These are phyloP conservation scores for Phalanger gymnotis DNA, from an alignment of 2,797 vertebrate genomes.

Conservation along the genomic window DNA sequence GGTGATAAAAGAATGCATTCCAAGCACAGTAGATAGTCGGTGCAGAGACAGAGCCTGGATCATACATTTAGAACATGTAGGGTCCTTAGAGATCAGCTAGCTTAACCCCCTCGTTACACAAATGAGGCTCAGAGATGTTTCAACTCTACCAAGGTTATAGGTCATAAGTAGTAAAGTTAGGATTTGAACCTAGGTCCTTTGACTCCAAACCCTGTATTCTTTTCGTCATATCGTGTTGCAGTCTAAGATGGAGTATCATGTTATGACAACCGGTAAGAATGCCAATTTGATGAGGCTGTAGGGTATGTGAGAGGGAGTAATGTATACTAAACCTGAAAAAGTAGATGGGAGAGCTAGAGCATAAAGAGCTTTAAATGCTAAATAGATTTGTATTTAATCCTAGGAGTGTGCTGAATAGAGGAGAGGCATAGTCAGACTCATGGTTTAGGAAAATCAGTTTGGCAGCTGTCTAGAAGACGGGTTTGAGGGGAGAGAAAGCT, in stretches of 20 bases:
- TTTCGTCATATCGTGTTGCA: not conserved
- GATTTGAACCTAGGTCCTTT: not conserved
- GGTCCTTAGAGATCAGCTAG: not conserved
- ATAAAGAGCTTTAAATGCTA: not conserved
- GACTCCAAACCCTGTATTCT: not conserved
- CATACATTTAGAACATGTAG: not conserved
- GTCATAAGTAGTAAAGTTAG: not conserved
- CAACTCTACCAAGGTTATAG: not conserved
- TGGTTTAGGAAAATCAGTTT: not conserved
- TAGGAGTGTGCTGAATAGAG: not conserved
- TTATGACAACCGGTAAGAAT: not conserved
- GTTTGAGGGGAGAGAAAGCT: not conserved
- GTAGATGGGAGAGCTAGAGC: not conserved
- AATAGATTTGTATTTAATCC: not conserved
- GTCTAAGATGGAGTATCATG: not conserved
- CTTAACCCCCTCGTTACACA: not conserved
- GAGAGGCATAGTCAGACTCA: not conserved
- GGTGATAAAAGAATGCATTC: not conserved
- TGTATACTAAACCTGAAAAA: not conserved
- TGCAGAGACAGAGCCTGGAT: not conserved
- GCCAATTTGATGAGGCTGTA: not conserved
- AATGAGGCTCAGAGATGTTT: not conserved
- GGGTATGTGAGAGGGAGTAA: not conserved
- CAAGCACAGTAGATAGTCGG: not conserved
- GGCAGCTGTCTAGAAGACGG: not conserved